Evolutionary conservation across 2,888 invertebrate species (phyloP).

Genomic region (Drosophila rubida): DNA sequence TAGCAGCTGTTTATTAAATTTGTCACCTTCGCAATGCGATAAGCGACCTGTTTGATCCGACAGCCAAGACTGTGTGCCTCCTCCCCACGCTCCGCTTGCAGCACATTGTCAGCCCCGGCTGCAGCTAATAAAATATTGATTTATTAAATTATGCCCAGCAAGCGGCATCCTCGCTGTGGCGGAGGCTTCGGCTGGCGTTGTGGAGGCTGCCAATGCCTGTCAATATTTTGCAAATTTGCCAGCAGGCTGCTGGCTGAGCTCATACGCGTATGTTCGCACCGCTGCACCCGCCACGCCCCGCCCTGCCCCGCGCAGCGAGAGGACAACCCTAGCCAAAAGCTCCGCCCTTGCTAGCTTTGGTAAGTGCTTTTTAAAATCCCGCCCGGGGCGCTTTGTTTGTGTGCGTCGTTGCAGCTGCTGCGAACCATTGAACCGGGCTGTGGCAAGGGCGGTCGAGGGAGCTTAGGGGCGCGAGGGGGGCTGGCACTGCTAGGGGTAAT

Average conservation of each 20-base stretch:
- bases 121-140: conserved; percentile 79
- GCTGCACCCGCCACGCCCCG: conserved; percentile 1
- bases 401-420: conserved; percentile 67
- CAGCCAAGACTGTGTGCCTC: not conserved
- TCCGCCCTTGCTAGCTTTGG: conserved; percentile 55
- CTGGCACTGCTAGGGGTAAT: conserved; percentile 19
- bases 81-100: not conserved
- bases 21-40: conserved; percentile 43
- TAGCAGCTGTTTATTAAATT: conserved; percentile 42
- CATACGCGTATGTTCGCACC: conserved; percentile 17
- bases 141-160: conserved; percentile 71
- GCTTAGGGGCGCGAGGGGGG: not conserved
- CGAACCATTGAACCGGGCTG: conserved; percentile 29
- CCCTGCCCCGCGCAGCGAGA: not conserved
- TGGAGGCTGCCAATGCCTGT: conserved; percentile 48
- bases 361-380: conserved; percentile 79
- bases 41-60: conserved; percentile 43
- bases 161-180: conserved; percentile 11
- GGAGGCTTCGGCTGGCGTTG: not conserved
- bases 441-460: not conserved
- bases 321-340: conserved; percentile 19
- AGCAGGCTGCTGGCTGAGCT: conserved; percentile 40
- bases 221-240: conserved; percentile 76
- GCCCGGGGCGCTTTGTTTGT: conserved; percentile 72
- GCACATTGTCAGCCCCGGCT: conserved; percentile 6